Conservation (phyloP, 2,888 invertebrate genomes). For the Eupithecia abbreviata region DNA sequence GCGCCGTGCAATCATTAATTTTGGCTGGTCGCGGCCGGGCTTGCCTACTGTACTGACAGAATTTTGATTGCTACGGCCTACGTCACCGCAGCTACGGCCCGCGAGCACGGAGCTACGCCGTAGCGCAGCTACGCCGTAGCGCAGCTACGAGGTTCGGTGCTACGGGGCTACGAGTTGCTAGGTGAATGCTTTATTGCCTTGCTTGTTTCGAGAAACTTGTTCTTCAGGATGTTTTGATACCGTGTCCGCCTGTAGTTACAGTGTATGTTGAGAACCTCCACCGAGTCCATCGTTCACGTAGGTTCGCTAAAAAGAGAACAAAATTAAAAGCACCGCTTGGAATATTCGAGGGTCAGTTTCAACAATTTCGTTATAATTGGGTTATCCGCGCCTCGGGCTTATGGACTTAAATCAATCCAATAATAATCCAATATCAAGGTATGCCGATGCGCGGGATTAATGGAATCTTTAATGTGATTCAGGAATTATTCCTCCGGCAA, state of each 20-base stretch:
- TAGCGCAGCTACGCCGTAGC: background rate
- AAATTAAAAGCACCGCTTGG: conserved; percentile 11
- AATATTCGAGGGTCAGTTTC: conserved; percentile 24
- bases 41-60: conserved; percentile 59
- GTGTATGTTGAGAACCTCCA: background rate
- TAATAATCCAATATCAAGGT: conserved; percentile 45
- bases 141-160: background rate
- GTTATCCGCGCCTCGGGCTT: conserved; percentile 43
- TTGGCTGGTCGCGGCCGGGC: conserved; percentile 54
- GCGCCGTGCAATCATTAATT: conserved; percentile 59
- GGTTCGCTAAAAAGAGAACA: background rate
- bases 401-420: conserved; percentile 55
- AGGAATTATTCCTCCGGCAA: conserved; percentile 2
- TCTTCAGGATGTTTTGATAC: background rate
- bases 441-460: conserved; percentile 48
- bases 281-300: background rate
- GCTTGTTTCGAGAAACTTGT: background rate
- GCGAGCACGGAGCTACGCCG: conserved; percentile 34
- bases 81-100: conserved; percentile 39
- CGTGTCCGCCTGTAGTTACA: background rate
- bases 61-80: conserved; percentile 61
- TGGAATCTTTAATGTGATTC: conserved; percentile 49
- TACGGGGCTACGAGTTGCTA: background rate
- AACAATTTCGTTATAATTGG: conserved; percentile 39
- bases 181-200: background rate